Conservation (phyloP, 2,113 vertebrate species). For the Noctilio leporinus region DNA sequence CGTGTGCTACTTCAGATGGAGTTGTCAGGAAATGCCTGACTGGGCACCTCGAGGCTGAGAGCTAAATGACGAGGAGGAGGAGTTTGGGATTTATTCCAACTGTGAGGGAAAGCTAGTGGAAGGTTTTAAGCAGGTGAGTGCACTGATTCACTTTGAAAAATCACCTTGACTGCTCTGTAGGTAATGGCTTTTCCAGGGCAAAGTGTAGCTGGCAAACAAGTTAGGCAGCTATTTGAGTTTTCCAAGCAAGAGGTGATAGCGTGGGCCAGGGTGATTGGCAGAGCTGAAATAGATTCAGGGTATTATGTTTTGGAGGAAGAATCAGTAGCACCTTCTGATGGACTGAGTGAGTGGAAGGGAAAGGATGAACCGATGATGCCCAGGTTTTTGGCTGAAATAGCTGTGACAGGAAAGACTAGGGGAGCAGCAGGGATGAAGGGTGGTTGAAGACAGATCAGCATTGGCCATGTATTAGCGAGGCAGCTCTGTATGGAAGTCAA, state of each 20-base stretch:
- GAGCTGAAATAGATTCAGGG: not conserved
- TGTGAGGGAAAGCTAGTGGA: not conserved
- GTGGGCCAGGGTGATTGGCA: not conserved
- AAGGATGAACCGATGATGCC: rapidly evolving
- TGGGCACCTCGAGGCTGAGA: not conserved
- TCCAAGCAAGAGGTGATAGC: not conserved
- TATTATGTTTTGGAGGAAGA: not conserved
- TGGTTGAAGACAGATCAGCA: not conserved
- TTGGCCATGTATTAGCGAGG: not conserved
- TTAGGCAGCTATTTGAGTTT: not conserved
- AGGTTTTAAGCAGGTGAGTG: not conserved
- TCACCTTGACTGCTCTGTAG: not conserved
- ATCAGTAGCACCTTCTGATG: not conserved
- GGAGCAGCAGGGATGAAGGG: not conserved
- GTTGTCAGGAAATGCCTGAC: not conserved
- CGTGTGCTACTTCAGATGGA: rapidly evolving
- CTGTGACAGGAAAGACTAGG: not conserved
- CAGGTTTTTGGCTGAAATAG: not conserved
- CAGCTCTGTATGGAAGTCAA: not conserved
- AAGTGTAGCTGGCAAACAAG: not conserved
- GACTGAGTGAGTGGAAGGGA: not conserved
- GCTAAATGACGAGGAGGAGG: not conserved
- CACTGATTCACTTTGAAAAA: not conserved
- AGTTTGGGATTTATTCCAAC: not conserved
- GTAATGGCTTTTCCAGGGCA: not conserved